Conservation (phyloP, 1,140 invertebrate species). For the Araneus ventricosus region DNA sequence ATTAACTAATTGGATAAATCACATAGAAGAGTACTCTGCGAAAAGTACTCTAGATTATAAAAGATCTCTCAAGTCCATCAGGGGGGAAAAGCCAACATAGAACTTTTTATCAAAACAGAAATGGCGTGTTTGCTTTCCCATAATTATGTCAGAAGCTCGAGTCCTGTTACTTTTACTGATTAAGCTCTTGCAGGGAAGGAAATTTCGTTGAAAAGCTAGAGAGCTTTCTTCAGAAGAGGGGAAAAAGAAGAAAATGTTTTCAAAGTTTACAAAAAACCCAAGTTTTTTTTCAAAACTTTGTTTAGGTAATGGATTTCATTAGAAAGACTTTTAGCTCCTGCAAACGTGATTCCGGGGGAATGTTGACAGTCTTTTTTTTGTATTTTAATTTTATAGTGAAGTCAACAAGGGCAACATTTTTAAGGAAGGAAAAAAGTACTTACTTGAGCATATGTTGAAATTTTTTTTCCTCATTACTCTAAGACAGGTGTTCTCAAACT, state of each 20-base stretch:
- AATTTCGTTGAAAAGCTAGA: not conserved
- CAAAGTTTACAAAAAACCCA: not conserved
- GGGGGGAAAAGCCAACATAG: not conserved
- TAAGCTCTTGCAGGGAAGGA: not conserved
- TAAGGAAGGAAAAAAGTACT: not conserved
- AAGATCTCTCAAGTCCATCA: not conserved
- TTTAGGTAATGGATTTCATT: constrained; percentile 20
- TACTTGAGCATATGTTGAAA: not conserved
- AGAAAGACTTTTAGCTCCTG: not conserved
- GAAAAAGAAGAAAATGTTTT: not conserved
- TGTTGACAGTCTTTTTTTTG: not conserved
- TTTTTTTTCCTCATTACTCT: not conserved
- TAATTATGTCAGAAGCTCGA: constrained; percentile 11
- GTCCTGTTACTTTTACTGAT: not conserved
- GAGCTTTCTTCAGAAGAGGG: too few species aligned
- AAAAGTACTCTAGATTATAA: not conserved
- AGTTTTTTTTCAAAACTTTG: not conserved
- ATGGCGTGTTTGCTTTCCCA: not conserved
- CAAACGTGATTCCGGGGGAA: not conserved
- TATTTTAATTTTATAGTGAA: too few species aligned
- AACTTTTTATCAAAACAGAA: not conserved
- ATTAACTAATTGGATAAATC: not conserved
- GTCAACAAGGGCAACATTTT: not conserved
- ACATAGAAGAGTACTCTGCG: too few species aligned
- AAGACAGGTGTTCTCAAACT: too few species aligned